These are phyloP conservation scores for Oplegnathus fasciatus DNA, from an alignment of 2,113 vertebrate species.

Conservation along the genomic window DNA sequence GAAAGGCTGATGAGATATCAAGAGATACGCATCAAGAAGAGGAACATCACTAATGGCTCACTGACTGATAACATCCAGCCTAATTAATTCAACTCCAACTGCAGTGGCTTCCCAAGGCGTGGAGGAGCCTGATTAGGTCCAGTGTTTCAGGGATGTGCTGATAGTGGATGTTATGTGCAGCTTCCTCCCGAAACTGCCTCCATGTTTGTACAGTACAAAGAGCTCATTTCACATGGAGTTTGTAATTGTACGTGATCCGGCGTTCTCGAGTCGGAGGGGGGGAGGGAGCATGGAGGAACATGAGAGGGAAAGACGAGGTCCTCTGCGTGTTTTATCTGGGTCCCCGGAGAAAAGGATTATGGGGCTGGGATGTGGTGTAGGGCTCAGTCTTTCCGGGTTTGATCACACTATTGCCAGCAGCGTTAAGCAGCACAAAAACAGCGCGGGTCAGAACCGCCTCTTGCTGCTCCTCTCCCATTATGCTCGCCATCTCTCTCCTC, in stretches of 20 bases:
- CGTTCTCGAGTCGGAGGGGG: conserved; percentile 41
- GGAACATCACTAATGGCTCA: conserved; percentile 83
- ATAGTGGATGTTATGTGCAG: conserved; percentile 62
- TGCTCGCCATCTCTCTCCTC: conserved; percentile 58
- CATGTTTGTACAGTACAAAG: conserved; percentile 70
- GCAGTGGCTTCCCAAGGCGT: conserved; percentile 72
- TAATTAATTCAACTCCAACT: conserved; percentile 81
- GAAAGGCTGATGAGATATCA: conserved; percentile 79
- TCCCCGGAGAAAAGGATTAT: conserved; percentile 77
- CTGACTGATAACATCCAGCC: conserved; percentile 82
- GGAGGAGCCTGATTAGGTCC: conserved; percentile 78
- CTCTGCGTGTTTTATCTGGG: conserved; percentile 76
- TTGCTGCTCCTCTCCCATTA: conserved; percentile 50
- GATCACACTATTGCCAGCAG: conserved; percentile 74
- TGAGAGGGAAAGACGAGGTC: conserved; percentile 71
- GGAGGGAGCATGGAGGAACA: conserved; percentile 49
- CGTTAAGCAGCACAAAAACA: conserved; percentile 72
- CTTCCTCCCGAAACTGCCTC: conserved; percentile 52
- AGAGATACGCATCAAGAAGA: conserved; percentile 76
- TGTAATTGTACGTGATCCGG: conserved; percentile 62
- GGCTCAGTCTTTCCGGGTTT: conserved; percentile 75
- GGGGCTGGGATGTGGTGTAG: conserved; percentile 75
- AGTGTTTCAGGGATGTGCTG: conserved; percentile 71
- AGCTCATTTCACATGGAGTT: conserved; percentile 65
- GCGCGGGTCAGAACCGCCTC: conserved; percentile 70